phyloP scores from a whole-genome alignment of 2,113 vertebrate genomes.

The Eira barbara region DNA sequence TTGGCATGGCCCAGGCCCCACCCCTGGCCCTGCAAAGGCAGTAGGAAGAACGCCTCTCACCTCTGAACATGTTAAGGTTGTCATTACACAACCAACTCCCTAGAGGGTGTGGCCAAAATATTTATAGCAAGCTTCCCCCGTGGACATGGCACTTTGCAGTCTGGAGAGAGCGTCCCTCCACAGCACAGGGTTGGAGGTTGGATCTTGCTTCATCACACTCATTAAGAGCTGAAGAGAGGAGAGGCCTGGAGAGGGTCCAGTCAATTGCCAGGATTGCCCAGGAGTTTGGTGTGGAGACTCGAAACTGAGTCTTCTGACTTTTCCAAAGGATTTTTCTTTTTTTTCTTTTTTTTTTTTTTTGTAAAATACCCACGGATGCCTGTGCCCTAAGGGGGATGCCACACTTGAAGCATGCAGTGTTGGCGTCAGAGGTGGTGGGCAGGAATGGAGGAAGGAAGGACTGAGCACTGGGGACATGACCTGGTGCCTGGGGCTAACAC shows the following conservation, averaged over 20 bases:
- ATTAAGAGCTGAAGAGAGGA: background rate
- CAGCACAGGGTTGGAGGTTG: accelerated
- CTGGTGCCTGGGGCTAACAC: background rate
- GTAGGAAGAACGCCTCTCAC: background rate
- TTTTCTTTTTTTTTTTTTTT: background rate
- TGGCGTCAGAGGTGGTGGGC: background rate
- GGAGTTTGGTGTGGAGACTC: background rate
- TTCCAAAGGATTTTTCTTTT: background rate
- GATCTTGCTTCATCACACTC: background rate
- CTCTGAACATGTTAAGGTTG: background rate
- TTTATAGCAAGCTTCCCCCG: background rate
- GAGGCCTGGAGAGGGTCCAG: background rate
- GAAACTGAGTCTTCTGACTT: background rate
- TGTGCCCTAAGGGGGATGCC: accelerated
- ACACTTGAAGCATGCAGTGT: accelerated
- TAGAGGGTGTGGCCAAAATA: background rate
- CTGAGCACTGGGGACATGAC: no score
- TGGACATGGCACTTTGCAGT: accelerated
- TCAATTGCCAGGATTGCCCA: background rate
- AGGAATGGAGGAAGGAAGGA: background rate
- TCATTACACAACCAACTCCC: background rate
- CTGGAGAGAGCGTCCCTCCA: background rate
- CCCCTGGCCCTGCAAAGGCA: background rate
- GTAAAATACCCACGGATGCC: background rate
- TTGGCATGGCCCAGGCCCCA: background rate